Evolutionary conservation across 2,113 vertebrate species (phyloP), one percentile per base, ranked within the genome.

Genomic region (Diphyllodes magnificus): DNA sequence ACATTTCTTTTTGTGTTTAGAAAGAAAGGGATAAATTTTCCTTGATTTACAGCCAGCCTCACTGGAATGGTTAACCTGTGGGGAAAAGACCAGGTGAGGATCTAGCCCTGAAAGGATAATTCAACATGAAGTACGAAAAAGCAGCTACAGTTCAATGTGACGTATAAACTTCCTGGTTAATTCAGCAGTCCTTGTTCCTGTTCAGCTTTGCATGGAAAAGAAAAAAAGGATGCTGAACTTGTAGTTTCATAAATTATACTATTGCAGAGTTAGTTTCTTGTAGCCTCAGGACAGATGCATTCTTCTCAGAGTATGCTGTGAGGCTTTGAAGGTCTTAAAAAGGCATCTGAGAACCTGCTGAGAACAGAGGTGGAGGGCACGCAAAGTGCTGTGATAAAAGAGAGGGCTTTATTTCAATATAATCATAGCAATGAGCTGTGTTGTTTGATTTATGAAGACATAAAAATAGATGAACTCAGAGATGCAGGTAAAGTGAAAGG

Each of bases 361-460:
- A 95, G 86, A 97, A 85, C 82, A 91, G 90, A 92, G 35, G 28
- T 91, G 76, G 78, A 95, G 88, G 92, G 91, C 93, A 96, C 90
- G 37, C 63, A 73, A 90, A 96, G 50, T 39, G 57, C 82, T 94
- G 72, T 64, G 76, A 82, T 49, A 40, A 68, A 86, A 47, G 24
- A 68, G 13, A 61, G 11, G 39, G 14, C 40, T 97, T 96, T 94
- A 85, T 94, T 97, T 97, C 94, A 95, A 23, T 87, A 61, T 51
- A 75, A 82, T 92, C 91, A 60, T 49, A 95, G 89, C 92, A 91
- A 86, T 56, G 54, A 91, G 70, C 72, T 90, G 61, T 84, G 75
- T 68, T 75, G 63, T 81, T 96, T 97, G 96, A 96, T 96, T 97
- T 97, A 96, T 50, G 77, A 92, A 47, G 70, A 90, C 86, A 82